A percentile compares a stretch with the other conserved stretches of the same genome.
Evolutionary conservation across 1,140 invertebrate species (phyloP).

Genomic region (Zelostemma sp.): DNA sequence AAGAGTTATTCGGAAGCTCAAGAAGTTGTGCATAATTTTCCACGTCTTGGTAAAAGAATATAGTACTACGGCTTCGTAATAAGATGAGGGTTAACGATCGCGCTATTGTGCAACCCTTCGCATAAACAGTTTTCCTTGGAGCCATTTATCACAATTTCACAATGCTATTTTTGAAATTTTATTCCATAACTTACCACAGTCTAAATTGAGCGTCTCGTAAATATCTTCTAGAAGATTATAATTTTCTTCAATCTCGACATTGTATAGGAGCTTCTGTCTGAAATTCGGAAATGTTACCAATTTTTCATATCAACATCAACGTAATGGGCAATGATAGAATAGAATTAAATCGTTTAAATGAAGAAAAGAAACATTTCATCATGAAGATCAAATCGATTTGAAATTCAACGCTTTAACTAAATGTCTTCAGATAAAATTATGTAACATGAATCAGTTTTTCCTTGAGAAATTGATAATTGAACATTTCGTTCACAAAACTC

Average conservation of each 20-base stretch:
- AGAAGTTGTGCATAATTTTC: constrained; percentile 44
- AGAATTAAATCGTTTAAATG: too few species aligned
- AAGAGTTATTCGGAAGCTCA: constrained; percentile 35
- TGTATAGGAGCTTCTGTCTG: constrained; percentile 62
- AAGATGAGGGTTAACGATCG: constrained; percentile 13
- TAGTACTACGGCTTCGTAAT: constrained; percentile 42
- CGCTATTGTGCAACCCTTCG: neutral
- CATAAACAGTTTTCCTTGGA: neutral
- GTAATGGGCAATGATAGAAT: too few species aligned
- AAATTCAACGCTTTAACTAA: too few species aligned
- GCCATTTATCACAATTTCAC: neutral
- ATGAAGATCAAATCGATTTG: too few species aligned
- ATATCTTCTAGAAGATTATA: constrained; percentile 67
- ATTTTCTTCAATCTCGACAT: constrained; percentile 61
- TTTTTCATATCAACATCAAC: too few species aligned
- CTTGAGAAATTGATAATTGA: too few species aligned
- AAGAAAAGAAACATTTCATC: too few species aligned
- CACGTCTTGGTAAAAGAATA: constrained; percentile 26
- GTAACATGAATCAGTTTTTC: too few species aligned
- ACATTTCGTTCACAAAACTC: too few species aligned
- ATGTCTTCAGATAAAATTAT: too few species aligned
- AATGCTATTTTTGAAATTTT: constrained; percentile 1
- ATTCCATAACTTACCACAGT: constrained; percentile 58
- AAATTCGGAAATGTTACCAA: too few species aligned
- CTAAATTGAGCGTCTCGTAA: constrained; percentile 64